Evolutionary conservation across 2,113 vertebrate genomes (phyloP), one percentile per base, ranked within the genome.

Genomic region (Chaenocephalus aceratus): DNA sequence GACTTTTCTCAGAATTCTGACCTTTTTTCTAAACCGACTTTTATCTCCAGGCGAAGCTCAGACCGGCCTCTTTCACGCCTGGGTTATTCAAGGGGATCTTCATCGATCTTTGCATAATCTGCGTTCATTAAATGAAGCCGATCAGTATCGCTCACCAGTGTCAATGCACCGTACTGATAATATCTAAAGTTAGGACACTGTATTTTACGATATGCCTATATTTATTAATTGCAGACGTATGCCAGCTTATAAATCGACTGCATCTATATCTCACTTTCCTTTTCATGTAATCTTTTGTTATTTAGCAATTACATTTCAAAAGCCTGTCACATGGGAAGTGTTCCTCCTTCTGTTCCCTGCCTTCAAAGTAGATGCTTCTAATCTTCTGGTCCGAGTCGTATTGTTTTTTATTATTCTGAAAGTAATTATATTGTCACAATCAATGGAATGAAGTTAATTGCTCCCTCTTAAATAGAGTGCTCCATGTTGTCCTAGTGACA

Each of bases 401-500:
- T 8, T 74, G 26, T 14, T 70, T 12, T 3, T 81, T 2, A 26
- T 30, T 30, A 30, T 67, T 23, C 52, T 30, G 2, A 3, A 18
- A 72, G 13, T 69, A 65, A 80, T 77, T 80, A 52, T 36, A 49
- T 21, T 51, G 57, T 75, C 63, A 75, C 41, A 78, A 75, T 73
- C 36, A 60, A 16, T 63, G 70, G 23, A 79, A 62, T 79, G 59
- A 52, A 48, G 64, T 34, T 64, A 73, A 79, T 82, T 72, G 78
- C 46, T 30, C 0, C 41, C 62, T 68, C 48, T 79, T 72, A 52
- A 8, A 23, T 10, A 1, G 14, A 74, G 78, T 0, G 62, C 65
- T 64, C 7, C 11, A 66, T 34, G 75, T 80, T 49, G 57, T 63
- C 12, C 21, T 2, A 1, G 41, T 18, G 61, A 68, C 62, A 53